These are phyloP conservation scores for Monopterus albus DNA, from an alignment of 2,113 vertebrate genomes.

Conservation along the genomic window DNA sequence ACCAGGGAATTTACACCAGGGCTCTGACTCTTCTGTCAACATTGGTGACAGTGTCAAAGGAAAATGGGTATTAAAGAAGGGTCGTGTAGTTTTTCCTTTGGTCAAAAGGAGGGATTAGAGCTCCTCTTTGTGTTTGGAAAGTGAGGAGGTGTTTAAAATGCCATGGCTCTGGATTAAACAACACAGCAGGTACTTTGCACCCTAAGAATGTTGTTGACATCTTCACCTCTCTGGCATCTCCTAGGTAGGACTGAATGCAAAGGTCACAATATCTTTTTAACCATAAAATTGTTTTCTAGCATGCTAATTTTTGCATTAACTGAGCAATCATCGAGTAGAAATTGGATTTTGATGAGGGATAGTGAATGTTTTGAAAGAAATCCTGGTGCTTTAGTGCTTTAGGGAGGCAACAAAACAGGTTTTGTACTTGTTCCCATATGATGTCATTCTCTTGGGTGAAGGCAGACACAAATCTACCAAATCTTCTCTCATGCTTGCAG, in stretches of 20 bases:
- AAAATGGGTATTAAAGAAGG: conserved; percentile 23
- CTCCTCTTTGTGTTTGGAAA: not conserved
- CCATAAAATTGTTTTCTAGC: not conserved
- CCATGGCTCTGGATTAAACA: not conserved
- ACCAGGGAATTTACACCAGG: conserved; percentile 21
- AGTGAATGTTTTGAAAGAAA: conserved; percentile 26
- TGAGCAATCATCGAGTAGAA: conserved; percentile 15
- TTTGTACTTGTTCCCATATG: conserved; percentile 9
- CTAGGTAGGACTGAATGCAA: not conserved
- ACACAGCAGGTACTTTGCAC: not conserved
- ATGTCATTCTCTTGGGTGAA: conserved; percentile 40
- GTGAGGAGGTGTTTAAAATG: not conserved
- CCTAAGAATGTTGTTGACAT: not conserved
- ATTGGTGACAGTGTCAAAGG: conserved; percentile 29
- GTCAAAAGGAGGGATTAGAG: conserved; percentile 26
- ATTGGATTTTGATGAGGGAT: conserved; percentile 49
- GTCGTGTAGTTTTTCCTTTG: not conserved
- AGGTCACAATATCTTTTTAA: not conserved
- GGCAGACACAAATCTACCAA: too few species aligned
- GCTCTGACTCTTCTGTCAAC: conserved; percentile 50
- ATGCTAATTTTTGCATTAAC: not conserved
- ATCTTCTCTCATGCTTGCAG: conserved; percentile 18
- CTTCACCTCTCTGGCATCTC: not conserved
- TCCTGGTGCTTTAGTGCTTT: not conserved
- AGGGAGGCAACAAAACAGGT: conserved; percentile 19